Base-by-base conservation (phyloP, 2,888 invertebrate genomes). In the Eupithecia insigniata region DNA sequence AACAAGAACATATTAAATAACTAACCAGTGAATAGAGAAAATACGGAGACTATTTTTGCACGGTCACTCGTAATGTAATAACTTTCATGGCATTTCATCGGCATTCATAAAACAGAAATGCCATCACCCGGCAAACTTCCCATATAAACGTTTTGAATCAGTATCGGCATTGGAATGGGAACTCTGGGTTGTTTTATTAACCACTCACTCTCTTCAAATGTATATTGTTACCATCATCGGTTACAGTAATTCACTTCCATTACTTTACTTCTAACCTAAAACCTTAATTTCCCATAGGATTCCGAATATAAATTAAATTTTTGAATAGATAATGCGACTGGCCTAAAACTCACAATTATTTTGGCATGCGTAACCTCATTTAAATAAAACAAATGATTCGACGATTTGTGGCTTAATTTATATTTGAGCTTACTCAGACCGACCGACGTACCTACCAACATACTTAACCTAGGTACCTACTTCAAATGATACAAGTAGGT, bases 131-230 rank as follows among this genome's bases (percentile, higher is more conserved):
- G 77, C 81, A 80, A 30, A 81, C 62, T 72, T 69, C 72, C 71
- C 76, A 78, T 81, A 80, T 81, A 80, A 82, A 78, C 76, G 78
- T 80, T 79, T 80, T 76, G 78, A 75, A 72, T 78, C 79, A 79
- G 72, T 78, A 79, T 81, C 76, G 69, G 76, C 81, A 81, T 81
- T 82, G 79, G 80, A 82, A 78, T 79, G 66, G 70, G 69, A 72
- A 73, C 76, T 79, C 78, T 79, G 78, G 78, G 78, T 77, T 78
- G 80, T 81, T 81, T 83, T 81, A 81, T 79, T 79, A 77, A 79
- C 79, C 81, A 79, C 78, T 78, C 73, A 72, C 79, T 76, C 78
- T 75, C 74, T 74, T 69, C 70, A 74, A 76, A 62, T 32, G 36
- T 36, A 62, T 34, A 22, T 64, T 73, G 70, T 77, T 80, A 80